Evolutionary conservation across 2,113 vertebrate species (phyloP).

Genomic region (Sitta europaea): DNA sequence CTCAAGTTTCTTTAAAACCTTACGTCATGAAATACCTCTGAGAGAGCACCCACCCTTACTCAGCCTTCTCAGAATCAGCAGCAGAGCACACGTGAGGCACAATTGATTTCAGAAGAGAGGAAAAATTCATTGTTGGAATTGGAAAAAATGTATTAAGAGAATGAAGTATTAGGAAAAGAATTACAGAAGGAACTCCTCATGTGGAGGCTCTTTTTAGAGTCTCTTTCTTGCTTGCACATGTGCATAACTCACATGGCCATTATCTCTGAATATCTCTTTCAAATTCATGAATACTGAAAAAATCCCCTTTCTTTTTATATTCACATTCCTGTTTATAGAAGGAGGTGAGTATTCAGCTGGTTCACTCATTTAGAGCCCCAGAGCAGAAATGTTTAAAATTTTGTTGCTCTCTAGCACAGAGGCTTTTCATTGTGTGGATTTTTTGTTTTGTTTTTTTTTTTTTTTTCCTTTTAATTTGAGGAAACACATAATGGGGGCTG

Average conservation of each 20-base stretch:
- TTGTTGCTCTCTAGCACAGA: background rate
- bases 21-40: background rate
- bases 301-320: background rate
- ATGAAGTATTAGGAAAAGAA: background rate
- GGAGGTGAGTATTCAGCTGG: background rate
- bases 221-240: background rate
- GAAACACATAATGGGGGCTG: background rate
- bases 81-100: background rate
- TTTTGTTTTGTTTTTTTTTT: background rate
- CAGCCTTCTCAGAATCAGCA: background rate
- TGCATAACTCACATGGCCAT: background rate
- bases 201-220: background rate
- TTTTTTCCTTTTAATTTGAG: background rate
- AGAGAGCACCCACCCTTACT: background rate
- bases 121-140: background rate
- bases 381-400: background rate
- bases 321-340: background rate
- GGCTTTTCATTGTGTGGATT: background rate
- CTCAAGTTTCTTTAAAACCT: background rate
- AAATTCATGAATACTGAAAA: background rate
- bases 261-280: background rate
- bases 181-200: background rate
- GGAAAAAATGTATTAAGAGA: background rate
- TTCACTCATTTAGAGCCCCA: background rate
- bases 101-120: background rate